Base-by-base conservation (phyloP, 2,888 invertebrate genomes). In the Epinotia bilunana region DNA sequence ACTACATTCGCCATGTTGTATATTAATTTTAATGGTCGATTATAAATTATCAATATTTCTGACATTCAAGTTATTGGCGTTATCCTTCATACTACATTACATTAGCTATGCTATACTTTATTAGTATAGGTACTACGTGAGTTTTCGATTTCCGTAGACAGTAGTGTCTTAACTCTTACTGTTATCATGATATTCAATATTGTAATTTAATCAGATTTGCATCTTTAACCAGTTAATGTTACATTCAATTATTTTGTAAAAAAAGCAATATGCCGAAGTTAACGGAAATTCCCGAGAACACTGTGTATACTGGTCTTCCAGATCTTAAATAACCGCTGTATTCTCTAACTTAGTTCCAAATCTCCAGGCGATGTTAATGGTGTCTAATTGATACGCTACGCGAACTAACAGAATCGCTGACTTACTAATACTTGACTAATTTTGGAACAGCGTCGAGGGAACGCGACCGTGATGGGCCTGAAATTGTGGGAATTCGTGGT, bases 361-460 rank as follows among this genome's bases (percentile, higher is more conserved):
- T 69, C 69, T 46, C 58, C 6, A 60, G 60, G 69, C 62, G 49
- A 53, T 49, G 20, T 62, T 71, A 62, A 71, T 71, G 70, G 70
- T 53, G 62, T 33, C 61, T 71, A 71, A 71, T 71, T 71, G 70
- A 71, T 71, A 62, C 70, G 28, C 62, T n/a, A 62, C 61, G 62
- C 16, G 62, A 71, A 71, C 70, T 71, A 71, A 62, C 62, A 62
- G 62, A 71, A 71, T 60, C 69, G 69, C 69, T 69, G 69, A 69
- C 69, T 69, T 60, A 53, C 53, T 70, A 70, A 70, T 71, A 71
- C 70, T 71, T 62, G 62, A 71, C 70, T 71, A 71, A 71, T 71
- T 71, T 71, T 61, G 62, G 70, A 71, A 71, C 70, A 16, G 69
- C 69, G 43, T 7, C 69, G 46, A 69, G 69, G 58, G 69, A 69